phyloP scores from a whole-genome alignment of 2,113 vertebrate species.

The Ammospiza caudacuta region DNA sequence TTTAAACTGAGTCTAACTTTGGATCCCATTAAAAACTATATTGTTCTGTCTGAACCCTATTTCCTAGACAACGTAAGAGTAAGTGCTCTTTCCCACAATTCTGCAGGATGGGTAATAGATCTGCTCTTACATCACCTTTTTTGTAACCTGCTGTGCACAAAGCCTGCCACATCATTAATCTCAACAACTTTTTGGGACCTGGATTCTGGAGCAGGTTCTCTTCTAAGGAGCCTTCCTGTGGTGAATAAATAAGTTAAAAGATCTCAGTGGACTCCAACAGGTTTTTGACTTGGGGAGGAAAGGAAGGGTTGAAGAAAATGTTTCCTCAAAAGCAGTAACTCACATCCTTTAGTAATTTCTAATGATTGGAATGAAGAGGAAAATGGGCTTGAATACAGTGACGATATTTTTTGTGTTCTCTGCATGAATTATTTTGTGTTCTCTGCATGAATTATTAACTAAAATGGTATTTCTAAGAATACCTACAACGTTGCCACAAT shows the following conservation, averaged over 20 bases:
- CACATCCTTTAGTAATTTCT: background rate
- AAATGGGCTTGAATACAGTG: background rate
- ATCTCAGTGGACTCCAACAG: background rate
- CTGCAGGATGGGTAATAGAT: background rate
- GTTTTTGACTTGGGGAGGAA: background rate
- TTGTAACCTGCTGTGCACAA: background rate
- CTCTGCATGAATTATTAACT: background rate
- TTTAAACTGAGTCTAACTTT: background rate
- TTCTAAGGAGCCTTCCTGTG: background rate
- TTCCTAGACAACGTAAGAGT: background rate
- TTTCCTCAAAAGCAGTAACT: background rate
- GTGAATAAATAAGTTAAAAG: background rate
- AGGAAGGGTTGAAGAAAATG: background rate
- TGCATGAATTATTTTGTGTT: background rate
- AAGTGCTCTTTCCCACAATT: background rate
- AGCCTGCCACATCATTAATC: background rate
- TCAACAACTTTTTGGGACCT: background rate
- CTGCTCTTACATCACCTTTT: background rate
- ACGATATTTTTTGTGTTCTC: slow-evolving; percentile 16
- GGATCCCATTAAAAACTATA: background rate
- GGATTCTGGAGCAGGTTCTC: background rate
- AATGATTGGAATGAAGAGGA: background rate
- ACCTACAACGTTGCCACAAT: background rate
- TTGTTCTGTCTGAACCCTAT: background rate
- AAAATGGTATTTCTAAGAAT: background rate